Percentiles rank a stretch among this genome's conserved stretches.
phyloP scores from a whole-genome alignment of 1,140 invertebrate species.

The Cryptotermes secundus region DNA sequence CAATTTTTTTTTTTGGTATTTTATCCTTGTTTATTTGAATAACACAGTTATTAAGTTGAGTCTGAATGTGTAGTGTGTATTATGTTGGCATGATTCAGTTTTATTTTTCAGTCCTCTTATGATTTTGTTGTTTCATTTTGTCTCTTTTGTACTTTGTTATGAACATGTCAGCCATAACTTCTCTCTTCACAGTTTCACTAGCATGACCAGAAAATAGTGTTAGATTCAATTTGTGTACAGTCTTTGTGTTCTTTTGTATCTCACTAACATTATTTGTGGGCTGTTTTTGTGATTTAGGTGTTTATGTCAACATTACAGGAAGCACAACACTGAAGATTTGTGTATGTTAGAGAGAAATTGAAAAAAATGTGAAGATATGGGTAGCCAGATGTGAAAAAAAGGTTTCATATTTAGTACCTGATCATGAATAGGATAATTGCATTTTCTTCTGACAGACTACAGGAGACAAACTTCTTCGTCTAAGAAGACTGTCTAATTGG shows the following conservation, averaged over 20 bases:
- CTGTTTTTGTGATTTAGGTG: neutral
- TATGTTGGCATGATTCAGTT: too few species aligned
- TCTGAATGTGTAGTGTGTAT: too few species aligned
- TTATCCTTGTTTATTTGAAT: too few species aligned
- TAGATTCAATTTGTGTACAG: too few species aligned
- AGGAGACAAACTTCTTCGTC: neutral
- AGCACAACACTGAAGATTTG: neutral
- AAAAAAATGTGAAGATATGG: neutral
- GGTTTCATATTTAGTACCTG: neutral
- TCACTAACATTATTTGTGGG: neutral
- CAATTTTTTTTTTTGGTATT: too few species aligned
- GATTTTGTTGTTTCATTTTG: too few species aligned
- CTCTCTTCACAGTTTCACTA: too few species aligned
- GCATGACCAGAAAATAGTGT: too few species aligned
- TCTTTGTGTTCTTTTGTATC: neutral
- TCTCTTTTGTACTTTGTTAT: too few species aligned
- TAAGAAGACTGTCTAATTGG: neutral
- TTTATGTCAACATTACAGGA: neutral
- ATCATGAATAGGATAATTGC: neutral
- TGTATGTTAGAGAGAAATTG: neutral
- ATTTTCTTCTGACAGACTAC: conserved; percentile 5
- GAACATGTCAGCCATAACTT: too few species aligned
- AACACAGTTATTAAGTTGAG: too few species aligned
- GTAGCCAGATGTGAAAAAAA: neutral
- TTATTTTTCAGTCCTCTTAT: too few species aligned